Conservation (phyloP, 2,888 invertebrate genomes). For the Acholoe squamosa region DNA sequence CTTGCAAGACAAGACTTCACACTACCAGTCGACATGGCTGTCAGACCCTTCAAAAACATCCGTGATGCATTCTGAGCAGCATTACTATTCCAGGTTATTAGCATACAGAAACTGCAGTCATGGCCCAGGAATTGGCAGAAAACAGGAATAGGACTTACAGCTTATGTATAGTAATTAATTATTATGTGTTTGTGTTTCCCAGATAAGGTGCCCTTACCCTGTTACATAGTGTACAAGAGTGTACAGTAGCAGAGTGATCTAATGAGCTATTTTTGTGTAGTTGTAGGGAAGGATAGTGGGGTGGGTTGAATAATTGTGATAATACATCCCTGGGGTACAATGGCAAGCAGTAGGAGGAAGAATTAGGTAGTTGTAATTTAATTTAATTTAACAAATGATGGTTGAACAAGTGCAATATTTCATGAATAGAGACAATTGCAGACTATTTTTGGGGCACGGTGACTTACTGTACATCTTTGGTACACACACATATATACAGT, state of each 20-base stretch:
- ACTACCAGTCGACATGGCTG: conserved; percentile 97
- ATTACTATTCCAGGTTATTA: no score
- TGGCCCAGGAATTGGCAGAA: not conserved
- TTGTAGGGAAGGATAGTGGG: not conserved
- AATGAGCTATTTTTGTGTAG: conserved; percentile 4
- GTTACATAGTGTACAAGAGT: not conserved
- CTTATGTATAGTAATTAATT: not conserved
- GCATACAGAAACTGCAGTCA: not conserved
- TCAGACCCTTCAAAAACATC: conserved; percentile 98
- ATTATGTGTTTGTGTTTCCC: no score
- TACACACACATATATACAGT: no score
- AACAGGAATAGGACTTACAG: not conserved
- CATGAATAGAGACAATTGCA: no score
- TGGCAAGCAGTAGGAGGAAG: no score
- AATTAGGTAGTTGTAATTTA: no score
- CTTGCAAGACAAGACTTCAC: conserved; percentile 93
- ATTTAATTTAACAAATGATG: no score
- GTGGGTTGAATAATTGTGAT: no score
- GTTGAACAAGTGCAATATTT: no score
- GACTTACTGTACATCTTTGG: no score
- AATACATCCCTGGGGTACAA: no score
- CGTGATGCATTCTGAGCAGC: conserved; percentile 92
- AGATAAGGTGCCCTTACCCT: not conserved
- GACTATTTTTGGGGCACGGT: no score
- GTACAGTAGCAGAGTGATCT: not conserved